Evolutionary conservation across 1,140 invertebrate species (phyloP).

Genomic region (Hylaeus volcanicus): DNA sequence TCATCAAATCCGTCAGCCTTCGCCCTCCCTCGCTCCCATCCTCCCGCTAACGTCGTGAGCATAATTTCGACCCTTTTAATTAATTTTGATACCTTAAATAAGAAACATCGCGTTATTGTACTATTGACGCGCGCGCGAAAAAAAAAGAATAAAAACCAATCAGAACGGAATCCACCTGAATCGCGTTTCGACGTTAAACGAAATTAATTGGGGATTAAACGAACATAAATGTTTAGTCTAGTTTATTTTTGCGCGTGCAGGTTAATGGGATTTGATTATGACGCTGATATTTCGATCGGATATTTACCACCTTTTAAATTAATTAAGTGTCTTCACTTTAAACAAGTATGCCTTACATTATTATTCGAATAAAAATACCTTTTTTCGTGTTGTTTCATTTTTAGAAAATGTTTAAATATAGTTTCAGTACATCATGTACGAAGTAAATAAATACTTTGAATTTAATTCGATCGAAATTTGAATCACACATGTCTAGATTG

Average conservation of each 20-base stretch:
- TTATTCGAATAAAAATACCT: no score
- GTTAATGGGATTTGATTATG: not conserved
- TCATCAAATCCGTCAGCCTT: slow-evolving; percentile 15
- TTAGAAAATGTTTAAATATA: no score
- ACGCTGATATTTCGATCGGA: not conserved
- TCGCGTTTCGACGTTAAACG: not conserved
- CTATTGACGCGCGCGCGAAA: not conserved
- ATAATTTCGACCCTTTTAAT: slow-evolving; percentile 34
- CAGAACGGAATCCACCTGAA: not conserved
- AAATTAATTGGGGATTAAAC: not conserved
- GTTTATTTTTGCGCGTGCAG: not conserved
- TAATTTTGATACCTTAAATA: slow-evolving; percentile 32
- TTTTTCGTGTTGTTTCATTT: no score
- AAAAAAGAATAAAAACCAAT: not conserved
- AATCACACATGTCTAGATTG: no score
- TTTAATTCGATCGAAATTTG: no score
- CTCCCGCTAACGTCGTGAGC: slow-evolving; percentile 1
- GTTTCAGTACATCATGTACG: no score
- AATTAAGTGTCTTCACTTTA: no score
- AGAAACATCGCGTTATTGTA: not conserved
- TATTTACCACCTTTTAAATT: not conserved
- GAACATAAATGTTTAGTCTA: not conserved
- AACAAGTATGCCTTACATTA: no score
- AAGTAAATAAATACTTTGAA: no score
- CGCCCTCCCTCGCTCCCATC: not conserved